A percentile compares a stretch with the other conserved stretches of the same genome.
These are phyloP conservation scores for Ctenodactylus gundi DNA, from an alignment of 2,113 vertebrate genomes.

Conservation along the genomic window DNA sequence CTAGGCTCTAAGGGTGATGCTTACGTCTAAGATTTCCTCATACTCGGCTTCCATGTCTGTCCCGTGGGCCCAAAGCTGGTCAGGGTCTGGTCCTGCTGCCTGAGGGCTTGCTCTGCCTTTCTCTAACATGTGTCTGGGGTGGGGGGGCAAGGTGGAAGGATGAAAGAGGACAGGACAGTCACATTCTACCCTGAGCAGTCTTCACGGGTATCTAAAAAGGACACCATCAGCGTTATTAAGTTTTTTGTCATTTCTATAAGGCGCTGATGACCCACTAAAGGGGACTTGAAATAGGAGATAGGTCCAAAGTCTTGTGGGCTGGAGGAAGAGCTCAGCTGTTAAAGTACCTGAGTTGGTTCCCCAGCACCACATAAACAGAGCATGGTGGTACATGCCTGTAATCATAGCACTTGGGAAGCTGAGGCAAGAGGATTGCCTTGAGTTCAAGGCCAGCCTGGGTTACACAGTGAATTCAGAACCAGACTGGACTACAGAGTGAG, in stretches of 20 bases:
- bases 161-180: not conserved
- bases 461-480: too few relatives aligned
- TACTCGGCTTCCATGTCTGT: slow-evolving; percentile 83
- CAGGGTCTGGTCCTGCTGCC: slow-evolving; percentile 81
- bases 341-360: too few relatives aligned
- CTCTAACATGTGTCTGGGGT: slow-evolving; percentile 75
- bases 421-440: too few relatives aligned
- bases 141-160: not conserved
- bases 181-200: not conserved
- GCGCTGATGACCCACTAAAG: not conserved
- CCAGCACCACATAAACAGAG: too few relatives aligned
- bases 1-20: slow-evolving; percentile 36
- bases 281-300: not conserved
- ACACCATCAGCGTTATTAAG: not conserved
- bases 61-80: slow-evolving; percentile 81
- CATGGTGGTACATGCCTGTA: too few relatives aligned
- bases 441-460: too few relatives aligned
- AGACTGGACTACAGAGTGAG: too few relatives aligned
- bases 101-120: slow-evolving; percentile 60
- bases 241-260: not conserved
- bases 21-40: slow-evolving; percentile 84
- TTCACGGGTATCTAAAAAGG: not conserved
- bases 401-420: too few relatives aligned
- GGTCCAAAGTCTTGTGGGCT: not conserved
- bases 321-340: too few relatives aligned